Conservation (phyloP, 92 coral and sea anemone species). For the Nematostella vectensis region DNA sequence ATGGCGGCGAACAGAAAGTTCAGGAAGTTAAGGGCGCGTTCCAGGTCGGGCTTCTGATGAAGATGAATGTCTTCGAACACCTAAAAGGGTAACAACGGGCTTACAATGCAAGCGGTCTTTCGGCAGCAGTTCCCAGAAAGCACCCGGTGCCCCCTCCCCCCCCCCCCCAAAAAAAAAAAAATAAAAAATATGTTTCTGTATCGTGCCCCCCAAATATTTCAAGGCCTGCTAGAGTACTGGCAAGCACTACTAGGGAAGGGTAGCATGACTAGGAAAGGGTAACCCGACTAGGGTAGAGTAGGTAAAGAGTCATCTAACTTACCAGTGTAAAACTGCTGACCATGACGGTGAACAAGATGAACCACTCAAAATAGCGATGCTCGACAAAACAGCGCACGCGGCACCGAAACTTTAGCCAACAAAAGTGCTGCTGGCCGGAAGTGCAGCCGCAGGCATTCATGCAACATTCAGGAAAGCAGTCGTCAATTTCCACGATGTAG, state of each 20-base stretch:
- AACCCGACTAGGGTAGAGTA: too few relatives aligned
- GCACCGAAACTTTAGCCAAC: conserved; percentile 76
- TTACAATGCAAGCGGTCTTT: too few relatives aligned
- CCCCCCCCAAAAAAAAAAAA: too few relatives aligned
- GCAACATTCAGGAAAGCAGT: conserved; percentile 70
- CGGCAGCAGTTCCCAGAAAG: neutral
- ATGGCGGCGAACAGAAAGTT: conserved; percentile 76
- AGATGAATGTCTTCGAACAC: conserved; percentile 86
- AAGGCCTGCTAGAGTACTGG: too few relatives aligned
- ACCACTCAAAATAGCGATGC: conserved; percentile 79
- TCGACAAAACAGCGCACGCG: conserved; percentile 78
- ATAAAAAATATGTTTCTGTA: too few relatives aligned
- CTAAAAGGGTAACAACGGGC: conserved; percentile 20
- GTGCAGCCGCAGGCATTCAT: conserved; percentile 37
- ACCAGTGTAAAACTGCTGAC: conserved; percentile 86
- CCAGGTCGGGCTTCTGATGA: conserved; percentile 53
- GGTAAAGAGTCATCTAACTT: too few relatives aligned
- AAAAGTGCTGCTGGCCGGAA: conserved; percentile 39
- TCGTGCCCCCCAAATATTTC: too few relatives aligned
- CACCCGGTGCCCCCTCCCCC: neutral
- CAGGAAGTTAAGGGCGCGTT: conserved; percentile 45
- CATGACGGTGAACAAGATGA: conserved; percentile 67
- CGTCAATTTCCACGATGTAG: conserved; percentile 59
- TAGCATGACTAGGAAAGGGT: too few relatives aligned
- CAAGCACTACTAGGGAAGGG: too few relatives aligned